Evolutionary conservation across 92 coral and sea anemone species (phyloP), one percentile per base, ranked within the genome.

Genomic region (Epizoanthus illoricatus): DNA sequence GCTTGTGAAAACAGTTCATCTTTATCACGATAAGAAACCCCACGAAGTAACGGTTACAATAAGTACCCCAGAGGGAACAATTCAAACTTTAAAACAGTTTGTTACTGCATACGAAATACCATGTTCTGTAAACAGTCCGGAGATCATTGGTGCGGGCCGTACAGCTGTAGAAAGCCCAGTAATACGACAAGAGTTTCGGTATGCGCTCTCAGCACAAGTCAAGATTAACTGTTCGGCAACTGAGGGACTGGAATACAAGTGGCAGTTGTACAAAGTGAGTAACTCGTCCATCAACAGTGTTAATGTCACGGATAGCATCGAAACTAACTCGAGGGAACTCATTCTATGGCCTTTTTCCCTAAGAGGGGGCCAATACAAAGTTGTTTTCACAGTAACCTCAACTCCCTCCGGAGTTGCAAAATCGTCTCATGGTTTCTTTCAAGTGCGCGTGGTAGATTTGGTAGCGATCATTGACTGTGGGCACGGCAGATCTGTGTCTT

Each of bases 381-480:
- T 93, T 15, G 73, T 74, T 36, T 89, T 87, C 8, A 66, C 82
- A n/a, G 87, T 91, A 15, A 84, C 81, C 2, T 85, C 85, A 15
- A 20, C 5, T 2, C 90, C 92, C 17, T 81, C 73, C 62, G 98
- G 96, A 65, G 73, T 85, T 18, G 82, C 87, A 1, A 69, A 80
- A 24, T 19, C 85, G 11, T 74, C 85, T 13, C 33, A 20, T 47
- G 98, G 99, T 21, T 93, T 76, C 85, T 88, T 96, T 40, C 84
- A 88, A 57, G 92, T 90, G 70, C 91, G 87, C 20, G 64, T 58
- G 74, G 89, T 87, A 16, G 84, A 75, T 39, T 84, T 96, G 40
- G 89, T 81, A 60, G 99, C 92, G 18, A 21, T 28, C 43, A 88
- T 90, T 76, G 92, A 87, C 52, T 96, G 99, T 74, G 99, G 99